Evolutionary conservation across 2,888 invertebrate species (phyloP).

Genomic region (Arge pagana): DNA sequence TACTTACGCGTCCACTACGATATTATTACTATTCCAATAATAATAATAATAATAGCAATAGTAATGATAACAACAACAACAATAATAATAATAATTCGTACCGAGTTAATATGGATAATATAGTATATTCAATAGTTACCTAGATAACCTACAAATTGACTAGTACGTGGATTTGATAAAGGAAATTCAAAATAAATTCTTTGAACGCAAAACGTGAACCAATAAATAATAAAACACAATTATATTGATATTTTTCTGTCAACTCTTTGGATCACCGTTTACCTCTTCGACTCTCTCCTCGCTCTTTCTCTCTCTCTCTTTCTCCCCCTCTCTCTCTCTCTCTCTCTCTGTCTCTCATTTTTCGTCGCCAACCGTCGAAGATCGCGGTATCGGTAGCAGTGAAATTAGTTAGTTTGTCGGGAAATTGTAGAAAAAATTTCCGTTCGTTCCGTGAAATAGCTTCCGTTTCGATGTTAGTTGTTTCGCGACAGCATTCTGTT

Average conservation of each 20-base stretch:
- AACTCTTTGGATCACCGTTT: too few relatives aligned
- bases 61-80: too few relatives aligned
- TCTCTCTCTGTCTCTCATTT: not conserved
- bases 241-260: not conserved
- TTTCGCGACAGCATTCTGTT: not conserved
- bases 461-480: too few relatives aligned
- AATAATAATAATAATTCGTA: not conserved
- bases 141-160: conserved; percentile 19
- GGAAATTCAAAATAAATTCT: not conserved
- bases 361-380: too few relatives aligned
- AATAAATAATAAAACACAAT: conserved; percentile 8
- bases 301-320: not conserved
- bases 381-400: too few relatives aligned
- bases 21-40: not conserved
- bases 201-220: not conserved
- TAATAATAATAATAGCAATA: conserved; percentile 1
- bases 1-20: not conserved
- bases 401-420: too few relatives aligned
- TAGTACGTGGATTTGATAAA: conserved; percentile 13
- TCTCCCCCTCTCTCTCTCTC: not conserved
- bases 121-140: not conserved
- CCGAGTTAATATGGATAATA: too few relatives aligned
- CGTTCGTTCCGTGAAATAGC: too few relatives aligned
- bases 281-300: too few relatives aligned
- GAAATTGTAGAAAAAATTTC: too few relatives aligned